Conservation (phyloP, 2,797 vertebrate species). For the Morelia viridis region DNA sequence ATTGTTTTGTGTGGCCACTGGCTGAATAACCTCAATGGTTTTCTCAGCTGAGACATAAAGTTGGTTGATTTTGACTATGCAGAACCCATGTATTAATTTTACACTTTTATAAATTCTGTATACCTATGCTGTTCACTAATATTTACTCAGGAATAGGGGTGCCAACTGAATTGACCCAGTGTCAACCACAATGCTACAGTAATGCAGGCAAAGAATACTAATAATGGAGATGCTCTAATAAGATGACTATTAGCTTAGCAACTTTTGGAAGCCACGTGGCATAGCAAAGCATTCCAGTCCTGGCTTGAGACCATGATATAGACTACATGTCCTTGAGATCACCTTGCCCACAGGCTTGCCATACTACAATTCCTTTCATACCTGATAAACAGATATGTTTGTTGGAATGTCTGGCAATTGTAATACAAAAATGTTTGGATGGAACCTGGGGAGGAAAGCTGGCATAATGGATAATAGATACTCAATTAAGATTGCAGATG, state of each 20-base stretch:
- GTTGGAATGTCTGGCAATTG: not conserved
- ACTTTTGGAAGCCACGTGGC: constrained; percentile 44
- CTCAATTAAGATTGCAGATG: constrained; percentile 12
- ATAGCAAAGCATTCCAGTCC: not conserved
- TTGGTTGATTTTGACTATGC: constrained; percentile 8
- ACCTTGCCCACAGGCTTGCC: not conserved
- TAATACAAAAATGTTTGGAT: not conserved
- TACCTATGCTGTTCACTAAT: not conserved
- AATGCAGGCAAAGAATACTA: constrained; percentile 44
- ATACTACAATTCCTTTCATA: not conserved
- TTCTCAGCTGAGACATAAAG: constrained; percentile 30
- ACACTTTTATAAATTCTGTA: not conserved
- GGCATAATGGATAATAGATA: constrained; percentile 28
- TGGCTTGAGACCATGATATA: not conserved
- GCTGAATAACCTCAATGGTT: constrained; percentile 42
- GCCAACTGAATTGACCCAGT: not conserved
- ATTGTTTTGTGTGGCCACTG: constrained; percentile 22
- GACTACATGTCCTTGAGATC: not conserved
- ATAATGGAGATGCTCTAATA: constrained; percentile 25
- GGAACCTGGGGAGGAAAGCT: not conserved
- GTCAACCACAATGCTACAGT: constrained; percentile 14
- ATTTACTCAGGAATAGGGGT: not conserved
- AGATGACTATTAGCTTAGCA: constrained; percentile 40
- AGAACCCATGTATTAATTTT: not conserved
- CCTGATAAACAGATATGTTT: not conserved